phyloP scores from a whole-genome alignment of 30 jellyfish, hydroid and myxozoan species.

The Pseudorhiza aurosa region DNA sequence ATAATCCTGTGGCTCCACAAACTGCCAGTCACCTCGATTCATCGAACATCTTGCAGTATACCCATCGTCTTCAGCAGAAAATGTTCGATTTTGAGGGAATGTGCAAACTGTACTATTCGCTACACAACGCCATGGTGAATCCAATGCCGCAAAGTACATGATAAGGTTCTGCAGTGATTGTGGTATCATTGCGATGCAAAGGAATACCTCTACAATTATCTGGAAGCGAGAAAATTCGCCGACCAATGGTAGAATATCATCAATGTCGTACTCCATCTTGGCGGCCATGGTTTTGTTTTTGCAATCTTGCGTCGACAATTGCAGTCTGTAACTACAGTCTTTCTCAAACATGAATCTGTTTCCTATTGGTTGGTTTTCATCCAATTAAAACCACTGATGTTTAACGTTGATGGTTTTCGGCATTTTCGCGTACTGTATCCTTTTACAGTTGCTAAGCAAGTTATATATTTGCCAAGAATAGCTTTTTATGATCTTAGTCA shows the following conservation, averaged over 20 bases:
- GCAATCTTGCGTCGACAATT: too few species aligned
- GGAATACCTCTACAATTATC: slow-evolving; percentile 10
- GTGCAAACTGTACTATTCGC: slow-evolving; percentile 59
- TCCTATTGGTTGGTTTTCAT: too few species aligned
- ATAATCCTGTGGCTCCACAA: slow-evolving; percentile 34
- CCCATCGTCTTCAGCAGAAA: not conserved
- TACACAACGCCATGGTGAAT: slow-evolving; percentile 70
- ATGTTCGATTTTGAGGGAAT: not conserved
- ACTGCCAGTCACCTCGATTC: slow-evolving; percentile 68
- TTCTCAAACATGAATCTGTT: too few species aligned
- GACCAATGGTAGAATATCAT: slow-evolving; percentile 28
- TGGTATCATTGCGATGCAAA: slow-evolving; percentile 51
- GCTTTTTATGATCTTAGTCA: too few species aligned
- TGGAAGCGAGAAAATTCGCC: slow-evolving; percentile 70
- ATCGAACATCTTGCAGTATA: slow-evolving; percentile 48
- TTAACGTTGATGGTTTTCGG: too few species aligned
- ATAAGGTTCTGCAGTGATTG: slow-evolving; percentile 37
- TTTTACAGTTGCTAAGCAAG: too few species aligned
- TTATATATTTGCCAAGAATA: too few species aligned
- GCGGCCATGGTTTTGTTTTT: too few species aligned
- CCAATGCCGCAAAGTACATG: slow-evolving; percentile 68
- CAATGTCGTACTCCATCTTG: slow-evolving; percentile 33
- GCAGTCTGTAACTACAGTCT: too few species aligned
- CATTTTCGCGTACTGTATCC: too few species aligned
- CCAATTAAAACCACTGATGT: too few species aligned